Evolutionary conservation across 2,113 vertebrate species (phyloP), one percentile per base, ranked within the genome.

Genomic region (Saccopteryx bilineata): DNA sequence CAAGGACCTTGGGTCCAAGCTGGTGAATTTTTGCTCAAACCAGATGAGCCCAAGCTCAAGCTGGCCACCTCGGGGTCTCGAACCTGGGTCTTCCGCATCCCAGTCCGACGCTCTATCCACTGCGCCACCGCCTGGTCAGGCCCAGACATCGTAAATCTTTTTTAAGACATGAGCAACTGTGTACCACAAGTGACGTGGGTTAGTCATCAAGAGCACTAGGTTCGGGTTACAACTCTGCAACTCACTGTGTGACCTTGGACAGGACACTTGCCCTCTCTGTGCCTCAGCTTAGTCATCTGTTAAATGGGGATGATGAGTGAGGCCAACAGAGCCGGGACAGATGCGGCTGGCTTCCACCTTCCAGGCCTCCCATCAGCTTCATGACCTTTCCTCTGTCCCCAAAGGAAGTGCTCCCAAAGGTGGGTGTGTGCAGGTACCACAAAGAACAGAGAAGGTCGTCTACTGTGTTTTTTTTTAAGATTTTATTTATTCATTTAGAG

Each of bases 321-420:
- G 13, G 48, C 54, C 28, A 39, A 39, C 39, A 39, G 39, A 39
- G 39, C 39, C 39, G 39, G 39, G 39, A 39, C 39, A 39, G 39
- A 39, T 39, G 39, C 39, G 39, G 39, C 39, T 39, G 39, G 39
- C 39, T 39, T 3, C 56, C 8, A 0, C 3, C 3, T 7, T 28
- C 23, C 5, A 26, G 0, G 0, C 56, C 84, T 76, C 58, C 21
- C 5, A 2, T 19, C 24, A 26, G 76, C 50, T 9, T 52, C 61
- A 3, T 0, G 15, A 61, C 46, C 19, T n/a, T 56, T 28, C n/a
- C 79, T 79, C 63, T 54, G 63, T 48, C 48, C 21, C 15, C 19
- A 4, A 13, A 9, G n/a, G 63, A 23, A 9, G 0, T 17, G 33
- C 48, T 68, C 31, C 39, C 7, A 26, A 58, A 74, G 18, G 8